Evolutionary conservation across 2,888 invertebrate species (phyloP).

Genomic region (Phorcus lineatus): DNA sequence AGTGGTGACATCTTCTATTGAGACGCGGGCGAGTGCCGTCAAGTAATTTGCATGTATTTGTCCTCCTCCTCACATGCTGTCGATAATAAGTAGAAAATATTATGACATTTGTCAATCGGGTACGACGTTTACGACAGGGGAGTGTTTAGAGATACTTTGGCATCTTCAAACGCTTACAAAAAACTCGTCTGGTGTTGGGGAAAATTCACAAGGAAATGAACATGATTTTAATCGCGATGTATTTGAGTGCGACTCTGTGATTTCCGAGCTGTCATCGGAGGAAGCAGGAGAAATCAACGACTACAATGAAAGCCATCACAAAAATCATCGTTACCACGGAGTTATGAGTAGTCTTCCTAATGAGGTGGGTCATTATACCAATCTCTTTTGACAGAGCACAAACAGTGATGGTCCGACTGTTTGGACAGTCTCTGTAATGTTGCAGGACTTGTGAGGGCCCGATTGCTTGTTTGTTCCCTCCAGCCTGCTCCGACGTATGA

Average conservation of each 20-base stretch:
- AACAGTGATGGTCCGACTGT: slow-evolving; percentile 22
- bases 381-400: slow-evolving; percentile 24
- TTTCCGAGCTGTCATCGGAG: slow-evolving; percentile 22
- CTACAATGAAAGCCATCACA: slow-evolving; percentile 7
- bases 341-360: slow-evolving; percentile 24
- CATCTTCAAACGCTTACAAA: not conserved
- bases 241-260: slow-evolving; percentile 15
- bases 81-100: slow-evolving; percentile 14
- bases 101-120: slow-evolving; percentile 4
- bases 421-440: slow-evolving; percentile 19
- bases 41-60: slow-evolving; percentile 20
- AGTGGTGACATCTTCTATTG: slow-evolving; percentile 17
- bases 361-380: slow-evolving; percentile 33
- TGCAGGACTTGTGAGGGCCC: not conserved
- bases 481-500: not conserved
- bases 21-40: not conserved
- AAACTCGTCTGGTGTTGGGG: not conserved
- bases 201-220: slow-evolving; percentile 11
- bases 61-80: slow-evolving; percentile 4
- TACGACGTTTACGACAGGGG: slow-evolving; percentile 16
- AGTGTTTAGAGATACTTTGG: slow-evolving; percentile 12
- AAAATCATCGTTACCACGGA: slow-evolving; percentile 22
- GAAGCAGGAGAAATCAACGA: not conserved
- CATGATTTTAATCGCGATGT: slow-evolving; percentile 25
- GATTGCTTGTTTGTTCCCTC: slow-evolving; percentile 7